These are phyloP conservation scores for Sinella curviseta DNA, from an alignment of 1,140 invertebrate genomes.

Conservation along the genomic window DNA sequence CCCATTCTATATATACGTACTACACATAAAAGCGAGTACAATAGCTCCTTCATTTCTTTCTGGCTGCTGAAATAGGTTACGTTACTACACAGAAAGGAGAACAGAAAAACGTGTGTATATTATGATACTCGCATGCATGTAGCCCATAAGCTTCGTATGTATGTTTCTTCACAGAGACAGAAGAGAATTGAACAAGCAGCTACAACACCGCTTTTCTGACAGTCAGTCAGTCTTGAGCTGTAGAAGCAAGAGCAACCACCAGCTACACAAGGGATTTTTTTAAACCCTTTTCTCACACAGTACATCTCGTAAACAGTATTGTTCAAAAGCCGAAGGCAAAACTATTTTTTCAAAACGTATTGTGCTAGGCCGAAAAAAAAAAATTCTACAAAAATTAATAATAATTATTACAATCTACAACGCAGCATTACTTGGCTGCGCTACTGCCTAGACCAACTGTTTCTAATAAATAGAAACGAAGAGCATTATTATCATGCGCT, in stretches of 20 bases:
- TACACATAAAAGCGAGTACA: neutral
- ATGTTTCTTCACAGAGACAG: neutral
- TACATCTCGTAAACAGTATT: neutral
- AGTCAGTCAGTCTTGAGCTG: slow-evolving; percentile 14
- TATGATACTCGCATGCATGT: neutral
- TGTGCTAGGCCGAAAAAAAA: no score
- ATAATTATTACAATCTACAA: no score
- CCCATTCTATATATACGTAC: neutral
- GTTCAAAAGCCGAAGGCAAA: no score
- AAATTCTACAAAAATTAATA: no score
- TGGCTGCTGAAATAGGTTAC: no score
- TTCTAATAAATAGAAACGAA: no score
- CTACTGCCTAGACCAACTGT: no score
- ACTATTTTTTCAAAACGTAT: no score
- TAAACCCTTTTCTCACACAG: neutral
- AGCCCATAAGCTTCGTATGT: neutral
- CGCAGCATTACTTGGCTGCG: no score
- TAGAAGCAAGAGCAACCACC: neutral
- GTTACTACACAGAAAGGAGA: no score
- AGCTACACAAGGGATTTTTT: neutral
- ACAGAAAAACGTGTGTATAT: no score
- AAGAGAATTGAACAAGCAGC: neutral
- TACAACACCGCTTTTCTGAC: neutral
- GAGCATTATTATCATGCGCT: neutral
- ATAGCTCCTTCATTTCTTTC: neutral